Percentiles rank a stretch among this genome's conserved stretches.
These are phyloP conservation scores for Lagocephalus sceleratus DNA, from an alignment of 2,797 vertebrate genomes.

Conservation along the genomic window DNA sequence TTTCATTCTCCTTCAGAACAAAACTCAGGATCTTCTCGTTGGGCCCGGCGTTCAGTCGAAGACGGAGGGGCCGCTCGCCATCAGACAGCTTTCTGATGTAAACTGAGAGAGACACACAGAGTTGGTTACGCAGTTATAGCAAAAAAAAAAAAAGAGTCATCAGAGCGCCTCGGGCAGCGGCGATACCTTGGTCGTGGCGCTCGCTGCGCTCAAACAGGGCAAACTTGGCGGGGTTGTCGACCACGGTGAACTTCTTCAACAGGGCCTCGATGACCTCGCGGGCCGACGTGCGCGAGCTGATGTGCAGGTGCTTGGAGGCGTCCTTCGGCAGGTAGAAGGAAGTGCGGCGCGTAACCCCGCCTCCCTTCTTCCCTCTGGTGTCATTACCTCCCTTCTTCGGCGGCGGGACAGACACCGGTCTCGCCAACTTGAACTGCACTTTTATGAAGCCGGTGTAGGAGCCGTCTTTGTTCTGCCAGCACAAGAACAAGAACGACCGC, in stretches of 20 bases:
- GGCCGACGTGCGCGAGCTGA: conserved; percentile 85
- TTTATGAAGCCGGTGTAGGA: conserved; percentile 96
- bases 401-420: conserved; percentile 88
- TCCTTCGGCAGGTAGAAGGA: conserved; percentile 98
- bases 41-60: conserved; percentile 87
- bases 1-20: conserved; percentile 94
- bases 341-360: conserved; percentile 83
- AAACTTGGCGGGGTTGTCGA: conserved; percentile 95
- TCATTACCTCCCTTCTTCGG: conserved; percentile 80
- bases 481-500: not conserved
- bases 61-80: conserved; percentile 82
- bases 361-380: conserved; percentile 59
- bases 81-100: conserved; percentile 87
- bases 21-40: conserved; percentile 89
- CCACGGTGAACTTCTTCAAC: conserved; percentile 91
- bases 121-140: not conserved
- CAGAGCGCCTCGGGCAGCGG: not conserved
- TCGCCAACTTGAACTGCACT: conserved; percentile 90
- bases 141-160: not conserved
- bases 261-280: conserved; percentile 93
- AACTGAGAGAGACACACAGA: conserved; percentile 68
- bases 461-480: conserved; percentile 87
- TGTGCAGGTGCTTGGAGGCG: conserved; percentile 91
- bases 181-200: conserved; percentile 87
- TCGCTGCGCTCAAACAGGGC: conserved; percentile 92